Evolutionary conservation across 2,113 vertebrate genomes (phyloP), one percentile per base, ranked within the genome.

Genomic region (Ibidorhyncha struthersii): DNA sequence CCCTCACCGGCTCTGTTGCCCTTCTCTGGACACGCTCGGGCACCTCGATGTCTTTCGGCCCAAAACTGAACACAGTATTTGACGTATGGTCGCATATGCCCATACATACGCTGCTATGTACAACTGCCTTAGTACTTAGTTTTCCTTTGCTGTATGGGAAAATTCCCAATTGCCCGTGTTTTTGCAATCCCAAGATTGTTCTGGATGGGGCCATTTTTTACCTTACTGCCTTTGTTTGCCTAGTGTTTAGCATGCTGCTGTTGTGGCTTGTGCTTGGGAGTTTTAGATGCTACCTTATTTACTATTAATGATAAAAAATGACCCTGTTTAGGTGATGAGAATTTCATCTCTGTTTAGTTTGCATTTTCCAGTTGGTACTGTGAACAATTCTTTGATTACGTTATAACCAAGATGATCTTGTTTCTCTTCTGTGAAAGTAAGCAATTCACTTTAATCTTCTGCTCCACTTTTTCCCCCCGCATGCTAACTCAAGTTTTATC

Each of bases 21-120:
- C 49, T n/a, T 29, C 49, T 80, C 23, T 43, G 49, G 40, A 23
- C 50, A 14, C 2, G 6, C n/a, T 34, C 53, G 29, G 26, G n/a
- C 41, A 1, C 13, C n/a, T 59, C 43, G 1, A 4, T 7, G n/a
- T 49, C 53, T 6, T 26, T 40, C n/a, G 30, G 43, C 43, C 36
- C 36, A 36, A 13, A 8, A 25, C 62, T 59, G 72, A 15, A 29
- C 53, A 5, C 45, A 62, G 22, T 1, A 4, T 8, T 52, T 0
- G 3, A 53, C 26, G 26, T 45, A 36, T 8, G 4, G 30, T 30
- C 1, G 3, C 30, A 52, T 43, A 69, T 43, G 20, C 30, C 53
- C 30, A 20, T 15, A 50, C 43, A 3, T 12, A 8, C 26, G 45
- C 47, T 73, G 47, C 61, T 38, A 3, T 10, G 19, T 23, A 52